Evolutionary conservation across 2,888 invertebrate species (phyloP), one percentile per base, ranked within the genome.

Genomic region (Callosobruchus maculatus): DNA sequence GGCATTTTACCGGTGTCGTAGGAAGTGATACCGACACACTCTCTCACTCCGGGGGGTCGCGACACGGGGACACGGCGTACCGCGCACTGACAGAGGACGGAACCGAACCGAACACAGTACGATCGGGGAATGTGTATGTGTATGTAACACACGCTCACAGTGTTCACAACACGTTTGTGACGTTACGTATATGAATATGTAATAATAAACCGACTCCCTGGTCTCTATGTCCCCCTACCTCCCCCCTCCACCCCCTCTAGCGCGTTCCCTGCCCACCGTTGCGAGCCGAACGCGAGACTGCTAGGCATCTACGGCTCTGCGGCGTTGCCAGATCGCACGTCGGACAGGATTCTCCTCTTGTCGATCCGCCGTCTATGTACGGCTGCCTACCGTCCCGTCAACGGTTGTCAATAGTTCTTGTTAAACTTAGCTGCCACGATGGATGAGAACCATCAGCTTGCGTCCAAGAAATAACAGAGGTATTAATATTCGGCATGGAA

Each of bases 101-200:
- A 49, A 49, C 49, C 49, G 49, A 49, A 7, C 18, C 49, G 49
- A 49, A 49, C 49, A 49, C 49, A 49, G 49, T 49, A 49, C 49
- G 49, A 49, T 49, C 49, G 49, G 49, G 13, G 49, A 49, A 49
- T 49, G 49, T 26, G 26, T 26, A 26, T 26, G 26, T 26, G 26
- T 49, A 49, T 49, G 49, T 49, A 49, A 13, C 49, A 18, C 49
- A 49, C 49, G 49, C 49, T 49, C 49, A 18, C 49, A 13, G 49
- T 49, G 49, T 77, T 75, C 72, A 77, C 26, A 49, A 18, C 49
- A 49, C 49, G 49, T 49, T 49, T 49, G 49, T 79, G 79, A 80
- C 78, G 81, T 78, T 78, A 80, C 77, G 78, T 78, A 74, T 49
- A 81, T 80, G 81, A 81, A 81, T 81, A 81, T 81, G 79, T 80